phyloP scores from a whole-genome alignment of 2,797 vertebrate genomes.

The Labeo calbasu region DNA sequence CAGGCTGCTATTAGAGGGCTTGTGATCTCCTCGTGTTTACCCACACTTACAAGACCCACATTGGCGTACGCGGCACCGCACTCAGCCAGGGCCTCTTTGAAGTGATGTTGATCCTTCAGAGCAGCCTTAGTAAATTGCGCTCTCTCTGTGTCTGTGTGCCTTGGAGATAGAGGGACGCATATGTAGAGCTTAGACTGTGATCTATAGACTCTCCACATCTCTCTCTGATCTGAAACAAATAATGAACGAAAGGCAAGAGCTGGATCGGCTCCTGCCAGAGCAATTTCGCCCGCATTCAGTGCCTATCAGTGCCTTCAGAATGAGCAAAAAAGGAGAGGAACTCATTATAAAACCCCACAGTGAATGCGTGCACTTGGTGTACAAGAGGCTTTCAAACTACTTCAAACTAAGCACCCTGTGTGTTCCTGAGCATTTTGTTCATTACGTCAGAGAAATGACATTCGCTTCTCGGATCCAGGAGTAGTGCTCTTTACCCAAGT shows the following conservation, averaged over 20 bases:
- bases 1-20: slow-evolving; percentile 79
- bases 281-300: slow-evolving; percentile 54
- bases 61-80: slow-evolving; percentile 67
- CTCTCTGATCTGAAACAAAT: slow-evolving; percentile 60
- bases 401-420: slow-evolving; percentile 62
- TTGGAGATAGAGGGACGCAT: slow-evolving; percentile 67
- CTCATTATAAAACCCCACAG: slow-evolving; percentile 60
- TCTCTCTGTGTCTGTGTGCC: slow-evolving; percentile 52
- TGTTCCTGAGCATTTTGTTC: slow-evolving; percentile 60
- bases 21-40: slow-evolving; percentile 83
- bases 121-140: slow-evolving; percentile 78
- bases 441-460: slow-evolving; percentile 61
- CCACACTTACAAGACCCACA: slow-evolving; percentile 74
- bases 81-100: slow-evolving; percentile 77
- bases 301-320: slow-evolving; percentile 54
- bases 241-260: slow-evolving; percentile 55
- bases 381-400: slow-evolving; percentile 62
- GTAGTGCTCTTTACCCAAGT: slow-evolving; percentile 53
- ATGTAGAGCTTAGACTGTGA: slow-evolving; percentile 64
- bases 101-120: slow-evolving; percentile 82
- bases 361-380: slow-evolving; percentile 60
- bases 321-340: slow-evolving; percentile 54
- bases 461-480: slow-evolving; percentile 53
- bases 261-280: slow-evolving; percentile 54
- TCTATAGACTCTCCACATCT: slow-evolving; percentile 60